Conservation (phyloP, 92 coral and sea anemone species). For the Porites divaricata region DNA sequence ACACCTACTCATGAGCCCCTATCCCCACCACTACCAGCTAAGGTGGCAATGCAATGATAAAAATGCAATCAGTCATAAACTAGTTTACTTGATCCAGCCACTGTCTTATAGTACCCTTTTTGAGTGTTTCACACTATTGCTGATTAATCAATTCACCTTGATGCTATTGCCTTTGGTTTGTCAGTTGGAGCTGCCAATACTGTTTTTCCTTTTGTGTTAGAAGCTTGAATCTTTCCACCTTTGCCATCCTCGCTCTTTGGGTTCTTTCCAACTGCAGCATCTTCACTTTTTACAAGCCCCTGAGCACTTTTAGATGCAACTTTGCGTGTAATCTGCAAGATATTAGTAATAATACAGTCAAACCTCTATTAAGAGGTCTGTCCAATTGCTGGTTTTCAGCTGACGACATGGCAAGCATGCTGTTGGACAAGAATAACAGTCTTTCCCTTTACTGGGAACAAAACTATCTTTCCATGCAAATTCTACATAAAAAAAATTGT, state of each 20-base stretch:
- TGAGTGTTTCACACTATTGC: no score
- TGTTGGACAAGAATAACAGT: no score
- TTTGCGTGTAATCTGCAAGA: constrained; percentile 33
- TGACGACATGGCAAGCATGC: no score
- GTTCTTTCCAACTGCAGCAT: not conserved
- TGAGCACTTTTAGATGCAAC: constrained; percentile 32
- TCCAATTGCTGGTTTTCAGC: not conserved
- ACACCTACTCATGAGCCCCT: no score
- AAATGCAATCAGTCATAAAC: no score
- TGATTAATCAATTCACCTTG: not conserved
- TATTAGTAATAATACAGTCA: not conserved
- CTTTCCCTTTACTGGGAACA: no score
- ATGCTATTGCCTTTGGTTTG: not conserved
- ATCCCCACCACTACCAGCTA: no score
- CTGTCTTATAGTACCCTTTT: no score
- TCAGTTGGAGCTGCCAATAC: not conserved
- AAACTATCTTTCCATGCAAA: no score
- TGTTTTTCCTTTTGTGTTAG: not conserved
- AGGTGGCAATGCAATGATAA: no score
- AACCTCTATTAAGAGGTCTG: not conserved
- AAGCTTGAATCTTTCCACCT: not conserved
- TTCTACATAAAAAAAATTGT: no score
- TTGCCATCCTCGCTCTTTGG: not conserved
- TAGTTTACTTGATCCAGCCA: no score
- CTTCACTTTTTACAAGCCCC: not conserved